Evolutionary conservation across 1,140 invertebrate genomes (phyloP), one percentile per base, ranked within the genome.

Genomic region (Teleopsis dalmanni): DNA sequence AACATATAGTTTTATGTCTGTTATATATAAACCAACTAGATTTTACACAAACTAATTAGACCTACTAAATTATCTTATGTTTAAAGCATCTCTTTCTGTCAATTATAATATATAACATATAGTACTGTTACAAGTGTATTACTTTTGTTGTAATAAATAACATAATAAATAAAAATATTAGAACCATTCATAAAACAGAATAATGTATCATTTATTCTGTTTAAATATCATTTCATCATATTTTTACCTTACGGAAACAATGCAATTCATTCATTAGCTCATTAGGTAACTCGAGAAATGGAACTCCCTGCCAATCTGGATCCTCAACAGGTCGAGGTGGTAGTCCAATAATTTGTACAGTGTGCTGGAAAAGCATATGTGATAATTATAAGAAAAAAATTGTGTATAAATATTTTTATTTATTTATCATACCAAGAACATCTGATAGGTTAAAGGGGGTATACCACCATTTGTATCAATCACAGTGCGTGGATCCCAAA

Each of bases 381-480:
- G 7, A 13, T 7, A 38, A 9, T 16, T 37, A 16, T 4, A 29
- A 22, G 14, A 19, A 18, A 26, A 44, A 14, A 19, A 37, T 4
- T 21, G n/a, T 13, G 21, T 21, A 44, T 19, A 7, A 23, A 25
- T 22, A 16, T 37, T 47, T 26, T 25, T 21, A 33, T 26, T 33
- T 9, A 38, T 21, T 21, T 34, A 11, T 50, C 53, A 61, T 29
- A 81, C 80, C 68, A 84, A 71, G 59, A 86, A 87, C 73, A 83
- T 80, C 57, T 84, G 78, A 60, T 84, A 87, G 0, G 84, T 87
- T 1, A 86, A 69, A 2, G 85, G 85, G 7, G 83, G 81, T 34
- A 78, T 79, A 3, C 82, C 83, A 2, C 82, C 82, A 62, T 87
- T 87, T 21, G 76, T 77, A 26, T 76, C 66, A 7, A 86, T 80